Evolutionary conservation across 2,888 invertebrate species (phyloP).

Genomic region (Dastarcus helophoroides): DNA sequence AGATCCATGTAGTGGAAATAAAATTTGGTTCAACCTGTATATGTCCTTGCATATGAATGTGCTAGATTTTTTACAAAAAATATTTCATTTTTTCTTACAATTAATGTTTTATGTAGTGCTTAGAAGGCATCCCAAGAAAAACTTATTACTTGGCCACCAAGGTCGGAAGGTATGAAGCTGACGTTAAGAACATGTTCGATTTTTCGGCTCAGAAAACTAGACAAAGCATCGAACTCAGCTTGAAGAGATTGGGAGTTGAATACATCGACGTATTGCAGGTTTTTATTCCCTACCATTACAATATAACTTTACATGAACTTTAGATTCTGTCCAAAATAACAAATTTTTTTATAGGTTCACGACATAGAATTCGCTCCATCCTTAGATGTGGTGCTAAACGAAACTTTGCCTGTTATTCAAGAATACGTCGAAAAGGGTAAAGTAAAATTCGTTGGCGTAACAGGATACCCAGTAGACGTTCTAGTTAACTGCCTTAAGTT

Average conservation of each 20-base stretch:
- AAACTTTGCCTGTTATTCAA: constrained; percentile 75
- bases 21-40: too few relatives aligned
- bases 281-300: constrained; percentile 11
- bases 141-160: constrained; percentile 88
- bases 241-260: constrained; percentile 59
- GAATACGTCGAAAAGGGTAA: constrained; percentile 60
- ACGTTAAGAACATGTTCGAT: constrained; percentile 69
- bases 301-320: constrained; percentile 2
- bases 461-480: constrained; percentile 70
- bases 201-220: constrained; percentile 67
- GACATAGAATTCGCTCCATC: constrained; percentile 80
- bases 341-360: constrained; percentile 56
- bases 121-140: constrained; percentile 65
- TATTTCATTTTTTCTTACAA: too few relatives aligned
- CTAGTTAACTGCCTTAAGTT: constrained; percentile 63
- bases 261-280: constrained; percentile 88
- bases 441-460: constrained; percentile 72
- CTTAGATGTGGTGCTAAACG: constrained; percentile 62
- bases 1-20: too few relatives aligned
- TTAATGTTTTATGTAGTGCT: constrained; percentile 48
- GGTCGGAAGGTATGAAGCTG: constrained; percentile 71
- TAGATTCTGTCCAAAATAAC: constrained; percentile 4
- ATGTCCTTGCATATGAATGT: too few relatives aligned
- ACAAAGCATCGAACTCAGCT: constrained; percentile 63
- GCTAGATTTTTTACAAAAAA: too few relatives aligned